phyloP scores from a whole-genome alignment of 2,888 invertebrate genomes.

The Bedellia somnulentella region DNA sequence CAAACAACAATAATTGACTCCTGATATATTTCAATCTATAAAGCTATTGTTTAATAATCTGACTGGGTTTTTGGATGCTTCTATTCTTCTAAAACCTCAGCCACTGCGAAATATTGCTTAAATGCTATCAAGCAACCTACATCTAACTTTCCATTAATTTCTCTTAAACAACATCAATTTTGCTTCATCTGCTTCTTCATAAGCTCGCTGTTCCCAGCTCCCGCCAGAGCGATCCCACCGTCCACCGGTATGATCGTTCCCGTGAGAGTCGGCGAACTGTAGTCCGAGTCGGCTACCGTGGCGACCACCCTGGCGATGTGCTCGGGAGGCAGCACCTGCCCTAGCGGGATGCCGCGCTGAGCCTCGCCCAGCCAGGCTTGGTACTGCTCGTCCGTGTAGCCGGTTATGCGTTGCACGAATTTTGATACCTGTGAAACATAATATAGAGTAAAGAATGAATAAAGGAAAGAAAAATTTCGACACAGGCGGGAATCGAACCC shows the following conservation, averaged over 20 bases:
- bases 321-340: slow-evolving; percentile 68
- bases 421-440: slow-evolving; percentile 6
- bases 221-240: slow-evolving; percentile 6
- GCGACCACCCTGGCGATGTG: slow-evolving; percentile 80
- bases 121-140: background rate
- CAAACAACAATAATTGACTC: too few species aligned
- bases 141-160: background rate
- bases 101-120: background rate
- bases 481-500: too few species aligned
- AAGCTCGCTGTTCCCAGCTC: slow-evolving; percentile 6
- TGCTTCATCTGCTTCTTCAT: slow-evolving; percentile 5
- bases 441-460: too few species aligned
- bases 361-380: slow-evolving; percentile 4
- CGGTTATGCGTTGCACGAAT: slow-evolving; percentile 7
- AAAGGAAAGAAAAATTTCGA: too few species aligned
- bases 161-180: background rate
- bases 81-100: too few species aligned
- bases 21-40: too few species aligned
- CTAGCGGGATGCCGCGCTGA: slow-evolving; percentile 78
- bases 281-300: slow-evolving; percentile 83
- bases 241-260: slow-evolving; percentile 43
- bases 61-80: too few species aligned
- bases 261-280: slow-evolving; percentile 76
- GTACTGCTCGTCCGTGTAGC: slow-evolving; percentile 7
- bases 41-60: too few species aligned